Percentiles rank a stretch among this genome's conserved stretches.
These are phyloP conservation scores for Pelmatolapia mariae DNA, from an alignment of 2,113 vertebrate species.

Conservation along the genomic window DNA sequence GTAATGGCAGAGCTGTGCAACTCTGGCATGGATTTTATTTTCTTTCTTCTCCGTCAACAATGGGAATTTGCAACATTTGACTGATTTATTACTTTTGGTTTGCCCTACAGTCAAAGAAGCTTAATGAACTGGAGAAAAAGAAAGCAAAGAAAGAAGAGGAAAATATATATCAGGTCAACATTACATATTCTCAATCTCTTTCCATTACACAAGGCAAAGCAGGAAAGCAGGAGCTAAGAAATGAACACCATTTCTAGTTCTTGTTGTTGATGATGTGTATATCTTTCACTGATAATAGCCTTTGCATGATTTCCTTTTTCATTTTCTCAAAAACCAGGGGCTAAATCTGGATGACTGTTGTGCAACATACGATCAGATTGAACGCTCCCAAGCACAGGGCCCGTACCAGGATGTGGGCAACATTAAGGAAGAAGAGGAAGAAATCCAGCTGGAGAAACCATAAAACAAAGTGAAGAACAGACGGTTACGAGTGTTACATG, in stretches of 20 bases:
- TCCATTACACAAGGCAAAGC: not conserved
- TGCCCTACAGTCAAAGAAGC: constrained; percentile 47
- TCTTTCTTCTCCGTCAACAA: not conserved
- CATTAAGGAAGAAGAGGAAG: constrained; percentile 28
- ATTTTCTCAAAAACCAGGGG: constrained; percentile 49
- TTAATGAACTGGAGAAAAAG: constrained; percentile 43
- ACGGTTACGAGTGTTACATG: not conserved
- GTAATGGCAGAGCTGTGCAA: not conserved
- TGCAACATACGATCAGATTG: constrained; percentile 68
- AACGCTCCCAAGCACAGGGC: constrained; percentile 35
- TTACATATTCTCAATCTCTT: not conserved
- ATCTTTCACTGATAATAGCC: not conserved
- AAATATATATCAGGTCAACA: constrained; percentile 75
- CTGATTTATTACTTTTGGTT: not conserved
- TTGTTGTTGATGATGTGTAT: not conserved
- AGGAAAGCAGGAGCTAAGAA: not conserved
- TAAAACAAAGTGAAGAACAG: constrained; percentile 13
- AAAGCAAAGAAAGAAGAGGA: constrained; percentile 62
- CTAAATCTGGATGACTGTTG: constrained; percentile 70
- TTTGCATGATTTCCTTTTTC: not conserved
- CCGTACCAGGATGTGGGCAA: constrained; percentile 69
- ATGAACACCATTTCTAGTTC: not conserved
- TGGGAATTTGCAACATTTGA: not conserved
- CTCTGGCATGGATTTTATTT: not conserved
- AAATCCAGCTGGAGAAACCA: constrained; percentile 70